Evolutionary conservation across 2,888 invertebrate species (phyloP), one percentile per base, ranked within the genome.

Genomic region (Stegophylla sp.): DNA sequence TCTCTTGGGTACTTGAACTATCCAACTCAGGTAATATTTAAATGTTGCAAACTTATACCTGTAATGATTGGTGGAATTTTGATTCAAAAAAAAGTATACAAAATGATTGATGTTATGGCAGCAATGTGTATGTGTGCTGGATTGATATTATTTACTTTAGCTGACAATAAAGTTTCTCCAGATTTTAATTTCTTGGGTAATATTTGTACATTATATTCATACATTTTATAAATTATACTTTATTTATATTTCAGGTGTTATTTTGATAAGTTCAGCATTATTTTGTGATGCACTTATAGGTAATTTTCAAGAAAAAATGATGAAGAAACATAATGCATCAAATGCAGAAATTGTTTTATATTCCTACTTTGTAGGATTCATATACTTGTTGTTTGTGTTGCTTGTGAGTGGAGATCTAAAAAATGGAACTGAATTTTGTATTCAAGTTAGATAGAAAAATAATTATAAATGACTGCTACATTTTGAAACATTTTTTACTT

Each of bases 41-140:
- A 98, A 87, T 97, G 97, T 86, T 98, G 98, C 87, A 98, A 98
- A 87, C 89, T 98, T 0, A 95, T 98, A 84, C 98, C 98, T 0
- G 98, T 98, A 0, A 90, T 98, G 86, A 91, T 96, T 83, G 98
- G 98, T 28, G 95, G 97, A 84, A 94, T 97, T 84, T 86, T 98
- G 71, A 97, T 98, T 85, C 92, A 97, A 88, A 92, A 93, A 81
- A 97, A 97, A 87, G 90, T 90, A 84, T 96, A 96, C 87, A 92
- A 92, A 1, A 88, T 91, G 23, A 86, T 96, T 83, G 97, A 97
- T 86, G 93, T 96, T 86, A 84, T 92, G 10, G 94, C 97, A 0
- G 95, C 96, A 71, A 85, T 91, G 10, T 88, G 92, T 75, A 96
- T 97, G 96, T 95, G 96, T 86, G 85, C 94, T 69, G 97, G 97